Evolutionary conservation across 2,888 invertebrate species (phyloP), one percentile per base, ranked within the genome.

Genomic region (Phalangium opilio): DNA sequence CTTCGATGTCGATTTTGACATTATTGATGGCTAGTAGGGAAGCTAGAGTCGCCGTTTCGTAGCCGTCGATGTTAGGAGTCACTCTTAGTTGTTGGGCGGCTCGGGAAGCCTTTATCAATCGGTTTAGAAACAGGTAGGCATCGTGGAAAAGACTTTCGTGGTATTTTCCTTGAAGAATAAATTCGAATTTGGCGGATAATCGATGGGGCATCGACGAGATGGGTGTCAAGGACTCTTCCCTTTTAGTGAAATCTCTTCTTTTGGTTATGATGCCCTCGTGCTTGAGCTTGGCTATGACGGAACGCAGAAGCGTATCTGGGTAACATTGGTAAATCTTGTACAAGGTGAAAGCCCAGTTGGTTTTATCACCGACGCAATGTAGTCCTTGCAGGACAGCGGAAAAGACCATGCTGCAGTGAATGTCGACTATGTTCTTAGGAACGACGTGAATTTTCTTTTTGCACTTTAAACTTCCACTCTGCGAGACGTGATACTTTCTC

Each of bases 261-360:
- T 56, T 58, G 1, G 76, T 73, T 10, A 80, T 72, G 60, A 81
- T 68, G 27, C 75, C 73, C 55, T 76, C 74, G 0, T 65, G 57
- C 8, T 75, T 69, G 35, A 81, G 71, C 57, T 75, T 73, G 3
- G 66, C 63, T 58, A 81, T 73, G 0, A 78, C 77, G 1, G 68
- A 66, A 44, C 74, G 67, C 3, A 84, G 64, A 4, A 78, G 60
- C 20, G 69, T 67, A 54, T 83, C 81, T 0, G 79, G 74, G 63
- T 78, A 84, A 53, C 76, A 76, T 56, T 78, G 78, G 59, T 81
- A 81, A 14, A 82, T 73, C 59, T 75, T 75, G 57, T 77, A 79
- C 50, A 83, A 67, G 54, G 80, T 79, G 56, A 76, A 73, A 1
- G 75, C 73, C 63, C 76, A 76, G 0, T 75, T 73, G 1, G 73